Evolutionary conservation across 2,797 vertebrate genomes (phyloP).

Genomic region (Lycodopsis pacificus): DNA sequence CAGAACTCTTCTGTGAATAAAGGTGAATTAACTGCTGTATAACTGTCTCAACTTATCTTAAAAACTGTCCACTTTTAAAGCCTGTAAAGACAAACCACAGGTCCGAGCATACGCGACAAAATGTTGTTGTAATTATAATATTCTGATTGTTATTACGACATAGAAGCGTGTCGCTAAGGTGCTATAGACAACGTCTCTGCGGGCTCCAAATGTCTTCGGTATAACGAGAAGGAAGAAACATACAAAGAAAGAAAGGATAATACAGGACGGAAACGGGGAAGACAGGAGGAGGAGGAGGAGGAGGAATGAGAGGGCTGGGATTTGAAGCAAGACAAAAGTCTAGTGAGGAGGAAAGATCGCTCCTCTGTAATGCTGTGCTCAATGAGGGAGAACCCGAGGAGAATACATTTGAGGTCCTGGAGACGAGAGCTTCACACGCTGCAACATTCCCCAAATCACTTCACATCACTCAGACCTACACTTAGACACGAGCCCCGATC

Average conservation of each 20-base stretch:
- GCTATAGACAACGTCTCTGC: background rate
- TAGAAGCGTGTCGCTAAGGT: background rate
- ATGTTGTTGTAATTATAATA: background rate
- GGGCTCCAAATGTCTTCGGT: background rate
- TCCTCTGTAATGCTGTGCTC: conserved; percentile 57
- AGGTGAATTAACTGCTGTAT: too few relatives aligned
- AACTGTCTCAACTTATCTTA: too few relatives aligned
- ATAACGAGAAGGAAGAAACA: background rate
- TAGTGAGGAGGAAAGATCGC: conserved; percentile 43
- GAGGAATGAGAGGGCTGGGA: conserved; percentile 11
- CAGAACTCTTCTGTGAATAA: too few relatives aligned
- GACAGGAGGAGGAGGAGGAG: background rate
- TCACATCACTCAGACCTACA: conserved; percentile 57
- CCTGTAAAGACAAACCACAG: background rate
- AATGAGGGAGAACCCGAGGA: conserved; percentile 60
- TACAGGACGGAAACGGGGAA: background rate
- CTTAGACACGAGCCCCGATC: conserved; percentile 33
- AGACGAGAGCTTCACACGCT: conserved; percentile 58
- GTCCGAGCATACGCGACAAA: background rate
- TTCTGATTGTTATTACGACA: background rate
- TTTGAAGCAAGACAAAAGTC: conserved; percentile 15
- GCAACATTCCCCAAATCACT: conserved; percentile 65
- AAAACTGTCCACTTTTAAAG: too few relatives aligned
- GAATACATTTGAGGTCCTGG: conserved; percentile 57
- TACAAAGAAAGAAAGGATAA: background rate